Evolutionary conservation across 1,140 invertebrate genomes (phyloP).

Genomic region (Zaprionus ghesquierei): DNA sequence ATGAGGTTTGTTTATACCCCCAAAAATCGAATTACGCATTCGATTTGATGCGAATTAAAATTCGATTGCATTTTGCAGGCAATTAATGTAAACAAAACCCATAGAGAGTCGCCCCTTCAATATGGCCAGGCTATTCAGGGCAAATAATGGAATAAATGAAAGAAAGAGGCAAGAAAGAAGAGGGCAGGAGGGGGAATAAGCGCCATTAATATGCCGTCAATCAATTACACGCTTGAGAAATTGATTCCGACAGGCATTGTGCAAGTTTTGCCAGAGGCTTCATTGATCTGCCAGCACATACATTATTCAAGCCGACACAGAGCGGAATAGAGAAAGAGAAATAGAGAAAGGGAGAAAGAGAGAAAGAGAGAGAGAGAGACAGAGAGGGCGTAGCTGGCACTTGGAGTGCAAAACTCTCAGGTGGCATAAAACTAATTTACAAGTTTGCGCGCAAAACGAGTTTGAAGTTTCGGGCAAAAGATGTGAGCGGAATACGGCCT

Average conservation of each 20-base stretch:
- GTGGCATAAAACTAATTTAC: constrained; percentile 54
- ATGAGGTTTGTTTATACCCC: neutral
- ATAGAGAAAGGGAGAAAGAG: neutral
- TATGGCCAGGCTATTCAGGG: neutral
- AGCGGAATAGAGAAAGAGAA: neutral
- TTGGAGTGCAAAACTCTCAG: constrained; percentile 16
- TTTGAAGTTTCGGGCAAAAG: constrained; percentile 35
- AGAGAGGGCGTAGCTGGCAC: neutral
- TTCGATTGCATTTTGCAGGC: constrained; percentile 1
- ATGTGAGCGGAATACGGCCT: constrained; percentile 21
- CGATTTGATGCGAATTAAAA: neutral
- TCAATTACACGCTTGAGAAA: neutral
- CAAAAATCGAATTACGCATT: neutral
- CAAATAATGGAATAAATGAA: neutral
- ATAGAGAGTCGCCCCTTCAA: neutral
- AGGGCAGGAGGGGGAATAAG: neutral
- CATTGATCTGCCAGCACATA: neutral
- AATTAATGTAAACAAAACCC: constrained; percentile 1
- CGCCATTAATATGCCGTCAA: neutral
- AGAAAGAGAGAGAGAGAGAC: neutral
- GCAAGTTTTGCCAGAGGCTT: neutral
- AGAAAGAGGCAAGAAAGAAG: neutral
- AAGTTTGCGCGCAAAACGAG: constrained; percentile 29
- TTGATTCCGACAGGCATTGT: constrained; percentile 1
- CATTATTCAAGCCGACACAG: neutral